Conservation (phyloP, 2,888 invertebrate species). For the Eupelmus urozonus region DNA sequence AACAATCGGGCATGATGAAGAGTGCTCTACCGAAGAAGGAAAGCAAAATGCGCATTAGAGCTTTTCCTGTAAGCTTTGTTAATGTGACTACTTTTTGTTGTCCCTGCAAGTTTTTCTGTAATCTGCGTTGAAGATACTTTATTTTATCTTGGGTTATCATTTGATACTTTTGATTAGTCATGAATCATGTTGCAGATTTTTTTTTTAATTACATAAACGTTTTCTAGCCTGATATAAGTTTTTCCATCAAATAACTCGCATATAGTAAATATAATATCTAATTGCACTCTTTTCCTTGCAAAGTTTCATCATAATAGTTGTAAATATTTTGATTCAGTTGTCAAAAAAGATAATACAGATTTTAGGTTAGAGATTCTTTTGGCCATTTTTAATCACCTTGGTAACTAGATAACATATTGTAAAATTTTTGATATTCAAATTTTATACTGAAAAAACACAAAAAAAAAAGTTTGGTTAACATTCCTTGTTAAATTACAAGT, state of each 20-base stretch:
- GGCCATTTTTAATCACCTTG: conserved; percentile 49
- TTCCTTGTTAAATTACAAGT: conserved; percentile 55
- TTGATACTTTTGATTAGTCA: not conserved
- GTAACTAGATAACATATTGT: conserved; percentile 49
- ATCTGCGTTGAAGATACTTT: conserved; percentile 5
- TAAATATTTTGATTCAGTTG: too few relatives aligned
- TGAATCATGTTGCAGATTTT: not conserved
- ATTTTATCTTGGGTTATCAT: too few relatives aligned
- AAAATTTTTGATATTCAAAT: conserved; percentile 55
- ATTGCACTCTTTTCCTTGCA: not conserved
- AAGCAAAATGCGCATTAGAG: conserved; percentile 98
- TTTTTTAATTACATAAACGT: not conserved
- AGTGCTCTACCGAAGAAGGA: conserved; percentile 91
- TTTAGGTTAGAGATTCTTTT: conserved; percentile 52
- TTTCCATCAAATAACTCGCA: not conserved
- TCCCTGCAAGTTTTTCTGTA: not conserved
- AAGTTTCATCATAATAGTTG: too few relatives aligned
- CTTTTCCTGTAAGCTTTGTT: conserved; percentile 95
- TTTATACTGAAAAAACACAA: conserved; percentile 55
- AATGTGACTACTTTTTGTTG: conserved; percentile 3
- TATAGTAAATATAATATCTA: not conserved
- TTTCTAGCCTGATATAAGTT: not conserved
- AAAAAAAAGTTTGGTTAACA: conserved; percentile 51
- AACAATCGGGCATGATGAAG: conserved; percentile 81
- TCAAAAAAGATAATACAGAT: too few relatives aligned